Base-by-base conservation (phyloP, 2,113 vertebrate genomes). In the Alligator sinensis region DNA sequence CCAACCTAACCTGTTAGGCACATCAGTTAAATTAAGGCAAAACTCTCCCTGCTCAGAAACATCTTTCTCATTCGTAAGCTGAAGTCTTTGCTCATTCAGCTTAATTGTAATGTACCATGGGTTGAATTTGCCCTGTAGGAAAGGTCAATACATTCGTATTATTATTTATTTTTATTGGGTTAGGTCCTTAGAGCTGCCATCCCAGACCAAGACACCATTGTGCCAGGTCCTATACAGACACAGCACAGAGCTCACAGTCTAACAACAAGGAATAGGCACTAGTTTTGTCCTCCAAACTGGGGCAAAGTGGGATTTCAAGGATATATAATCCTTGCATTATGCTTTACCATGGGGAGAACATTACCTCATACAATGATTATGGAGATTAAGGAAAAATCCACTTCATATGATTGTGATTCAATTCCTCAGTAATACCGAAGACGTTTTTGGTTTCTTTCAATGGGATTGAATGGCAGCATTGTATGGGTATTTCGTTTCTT, bases 351-450 rank as follows among this genome's bases (percentile, higher is more conserved):
- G 9, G 1, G 9, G 17, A 7, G 22, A 21, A 38, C 11, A 18
- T 18, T 8, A 5, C 58, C 13, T 8, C 25, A 55, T 22, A 22
- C 55, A 18, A 9, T 22, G 18, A n/a, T 77, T 57, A 28, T 77
- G 21, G 28, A 55, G 27, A 10, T 74, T 24, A 60, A 30, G 81
- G n/a, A 9, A 61, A 47, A 75, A 62, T 58, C n/a, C 47, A 11
- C 34, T 61, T 62, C 54, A 24, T 72, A 13, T n/a, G 47, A 3
- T 4, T 0, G 0, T 15, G 70, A 12, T 57, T 25, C 17, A 28
- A 3, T 63, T 25, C 38, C 15, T 11, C 8, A 4, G n/a, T 2
- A 1, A 5, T 5, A 66, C 34, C 1, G 1, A 61, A n/a, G 63
- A 14, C 0, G 0, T 1, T 21, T 55, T 7, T 57, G 54, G 60